These are phyloP conservation scores for Bubo blakistoni DNA, from an alignment of 2,113 vertebrate species.

Conservation along the genomic window DNA sequence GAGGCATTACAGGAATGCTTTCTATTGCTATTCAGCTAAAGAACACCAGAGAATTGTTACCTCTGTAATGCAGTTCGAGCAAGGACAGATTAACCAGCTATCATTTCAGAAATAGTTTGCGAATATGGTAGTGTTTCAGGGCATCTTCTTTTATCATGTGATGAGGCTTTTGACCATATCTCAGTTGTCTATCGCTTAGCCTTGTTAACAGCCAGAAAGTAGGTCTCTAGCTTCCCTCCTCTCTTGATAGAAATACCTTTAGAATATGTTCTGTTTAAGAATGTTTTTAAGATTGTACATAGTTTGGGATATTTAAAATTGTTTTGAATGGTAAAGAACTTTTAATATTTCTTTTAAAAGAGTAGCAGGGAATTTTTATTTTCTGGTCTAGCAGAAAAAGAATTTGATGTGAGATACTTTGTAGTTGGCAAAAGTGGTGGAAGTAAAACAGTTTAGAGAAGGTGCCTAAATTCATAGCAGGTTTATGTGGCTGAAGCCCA, in stretches of 20 bases:
- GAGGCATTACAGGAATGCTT: background rate
- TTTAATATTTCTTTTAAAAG: background rate
- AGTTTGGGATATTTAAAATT: background rate
- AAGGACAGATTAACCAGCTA: background rate
- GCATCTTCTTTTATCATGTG: background rate
- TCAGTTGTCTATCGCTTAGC: background rate
- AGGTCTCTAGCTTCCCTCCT: background rate
- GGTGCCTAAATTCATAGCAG: background rate
- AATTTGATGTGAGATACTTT: background rate
- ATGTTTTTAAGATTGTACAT: background rate
- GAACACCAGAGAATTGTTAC: background rate
- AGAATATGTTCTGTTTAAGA: background rate
- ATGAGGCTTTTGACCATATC: too few relatives aligned
- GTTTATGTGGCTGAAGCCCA: background rate
- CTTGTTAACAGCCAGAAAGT: background rate
- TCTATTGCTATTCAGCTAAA: background rate
- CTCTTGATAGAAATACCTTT: background rate
- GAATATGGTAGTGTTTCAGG: background rate
- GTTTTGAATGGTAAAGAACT: background rate
- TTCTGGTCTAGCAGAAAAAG: background rate
- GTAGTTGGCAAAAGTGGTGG: background rate
- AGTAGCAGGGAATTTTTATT: background rate
- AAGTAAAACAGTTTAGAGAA: background rate
- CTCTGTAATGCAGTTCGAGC: background rate
- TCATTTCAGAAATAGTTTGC: background rate